Percentiles rank a stretch among this genome's conserved stretches.
These are phyloP conservation scores for Brachypalpus laphriformis DNA, from an alignment of 2,888 invertebrate genomes.

Conservation along the genomic window DNA sequence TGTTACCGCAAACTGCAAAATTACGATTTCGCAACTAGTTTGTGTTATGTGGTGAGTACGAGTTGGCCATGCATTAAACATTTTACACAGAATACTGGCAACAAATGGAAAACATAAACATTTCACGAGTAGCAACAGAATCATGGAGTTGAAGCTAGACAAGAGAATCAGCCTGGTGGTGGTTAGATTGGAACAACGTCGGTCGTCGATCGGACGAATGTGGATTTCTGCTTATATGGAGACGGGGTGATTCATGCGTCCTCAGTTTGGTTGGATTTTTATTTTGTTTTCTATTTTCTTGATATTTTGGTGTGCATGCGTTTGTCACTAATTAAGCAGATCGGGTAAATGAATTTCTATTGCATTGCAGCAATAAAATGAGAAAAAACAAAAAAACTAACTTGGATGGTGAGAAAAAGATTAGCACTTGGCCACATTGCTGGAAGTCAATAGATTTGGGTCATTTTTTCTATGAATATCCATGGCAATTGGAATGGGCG, in stretches of 20 bases:
- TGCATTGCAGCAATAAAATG: conserved; percentile 40
- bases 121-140: conserved; percentile 31
- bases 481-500: not conserved
- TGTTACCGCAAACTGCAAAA: conserved; percentile 43
- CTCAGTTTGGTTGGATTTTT: conserved; percentile 64
- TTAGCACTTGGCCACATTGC: conserved; percentile 54
- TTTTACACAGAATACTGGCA: conserved; percentile 36
- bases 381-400: not conserved
- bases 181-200: not conserved
- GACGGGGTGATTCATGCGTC: conserved; percentile 58
- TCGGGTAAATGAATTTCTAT: conserved; percentile 63
- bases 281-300: conserved; percentile 23
- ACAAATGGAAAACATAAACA: conserved; percentile 49
- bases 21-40: conserved; percentile 34
- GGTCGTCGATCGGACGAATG: conserved; percentile 53
- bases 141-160: conserved; percentile 5
- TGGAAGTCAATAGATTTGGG: conserved; percentile 8
- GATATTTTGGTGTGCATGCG: conserved; percentile 67
- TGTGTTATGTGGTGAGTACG: conserved; percentile 25
- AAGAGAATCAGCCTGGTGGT: conserved; percentile 25
- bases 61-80: conserved; percentile 64
- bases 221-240: conserved; percentile 67
- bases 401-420: conserved; percentile 66
- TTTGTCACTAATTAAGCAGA: conserved; percentile 64
- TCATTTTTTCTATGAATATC: not conserved